These are phyloP conservation scores for Monopis laevigella DNA, from an alignment of 2,888 invertebrate species.

Conservation along the genomic window DNA sequence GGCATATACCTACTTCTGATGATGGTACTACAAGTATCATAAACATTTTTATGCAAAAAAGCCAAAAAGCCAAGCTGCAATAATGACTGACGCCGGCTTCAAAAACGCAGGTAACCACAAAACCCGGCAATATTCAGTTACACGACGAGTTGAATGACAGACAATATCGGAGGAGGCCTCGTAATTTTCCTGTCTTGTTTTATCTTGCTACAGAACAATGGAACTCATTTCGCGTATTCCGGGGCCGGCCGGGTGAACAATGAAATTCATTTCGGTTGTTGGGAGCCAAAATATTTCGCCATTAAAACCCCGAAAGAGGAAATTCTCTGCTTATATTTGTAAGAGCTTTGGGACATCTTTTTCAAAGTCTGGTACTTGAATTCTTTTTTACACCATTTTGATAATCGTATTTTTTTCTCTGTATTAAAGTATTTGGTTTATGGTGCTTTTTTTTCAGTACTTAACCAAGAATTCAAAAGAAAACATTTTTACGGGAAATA, in stretches of 20 bases:
- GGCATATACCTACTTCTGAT: too few relatives aligned
- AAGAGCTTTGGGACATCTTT: not conserved
- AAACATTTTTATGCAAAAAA: too few relatives aligned
- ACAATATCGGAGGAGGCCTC: constrained; percentile 36
- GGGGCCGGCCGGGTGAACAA: constrained; percentile 32
- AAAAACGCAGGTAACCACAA: constrained; percentile 20
- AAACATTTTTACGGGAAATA: too few relatives aligned
- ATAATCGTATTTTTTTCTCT: too few relatives aligned
- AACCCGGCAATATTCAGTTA: constrained; percentile 41
- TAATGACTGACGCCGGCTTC: too few relatives aligned
- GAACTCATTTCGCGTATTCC: constrained; percentile 43
- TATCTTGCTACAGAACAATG: constrained; percentile 47
- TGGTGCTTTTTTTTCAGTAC: too few relatives aligned
- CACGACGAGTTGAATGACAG: constrained; percentile 39
- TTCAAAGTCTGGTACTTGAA: too few relatives aligned
- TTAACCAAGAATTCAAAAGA: too few relatives aligned
- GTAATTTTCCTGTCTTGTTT: constrained; percentile 59
- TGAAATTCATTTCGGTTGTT: constrained; percentile 52
- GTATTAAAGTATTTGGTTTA: too few relatives aligned
- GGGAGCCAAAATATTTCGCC: constrained; percentile 44
- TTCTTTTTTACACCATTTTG: too few relatives aligned
- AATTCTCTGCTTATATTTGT: constrained; percentile 8
- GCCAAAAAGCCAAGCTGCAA: too few relatives aligned
- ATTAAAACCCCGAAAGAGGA: constrained; percentile 38
- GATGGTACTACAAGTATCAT: too few relatives aligned